These are phyloP conservation scores for Pandemis corylana DNA, from an alignment of 2,888 invertebrate genomes.

Conservation along the genomic window DNA sequence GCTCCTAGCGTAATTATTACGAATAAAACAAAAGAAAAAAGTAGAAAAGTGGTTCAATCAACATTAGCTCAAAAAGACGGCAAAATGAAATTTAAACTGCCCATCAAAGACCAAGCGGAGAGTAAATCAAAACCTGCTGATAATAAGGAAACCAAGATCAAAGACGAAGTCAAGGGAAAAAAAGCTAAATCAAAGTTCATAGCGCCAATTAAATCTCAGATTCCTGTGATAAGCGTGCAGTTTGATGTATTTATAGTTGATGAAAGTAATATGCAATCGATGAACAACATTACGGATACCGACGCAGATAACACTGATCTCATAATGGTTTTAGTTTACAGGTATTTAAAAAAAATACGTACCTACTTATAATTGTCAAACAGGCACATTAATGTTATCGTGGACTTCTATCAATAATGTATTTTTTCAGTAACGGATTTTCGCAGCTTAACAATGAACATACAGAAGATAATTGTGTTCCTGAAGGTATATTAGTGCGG, in stretches of 20 bases:
- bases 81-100: constrained; percentile 71
- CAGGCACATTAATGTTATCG: background rate
- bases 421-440: constrained; percentile 69
- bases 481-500: constrained; percentile 65
- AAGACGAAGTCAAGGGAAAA: constrained; percentile 51
- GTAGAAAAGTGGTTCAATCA: constrained; percentile 65
- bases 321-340: constrained; percentile 57
- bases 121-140: constrained; percentile 16
- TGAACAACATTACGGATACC: constrained; percentile 27
- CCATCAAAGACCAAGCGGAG: constrained; percentile 44
- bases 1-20: background rate
- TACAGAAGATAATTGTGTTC: constrained; percentile 60
- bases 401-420: constrained; percentile 3
- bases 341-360: constrained; percentile 48
- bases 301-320: constrained; percentile 49
- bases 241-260: constrained; percentile 56
- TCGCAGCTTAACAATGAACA: constrained; percentile 68
- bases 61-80: constrained; percentile 71
- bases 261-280: constrained; percentile 46
- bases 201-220: constrained; percentile 67
- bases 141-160: constrained; percentile 37
- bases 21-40: constrained; percentile 34
- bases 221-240: constrained; percentile 60
- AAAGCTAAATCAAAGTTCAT: constrained; percentile 63
- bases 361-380: background rate